Base-by-base conservation (phyloP, 2,113 vertebrate species). In the Vanacampus margaritifer region DNA sequence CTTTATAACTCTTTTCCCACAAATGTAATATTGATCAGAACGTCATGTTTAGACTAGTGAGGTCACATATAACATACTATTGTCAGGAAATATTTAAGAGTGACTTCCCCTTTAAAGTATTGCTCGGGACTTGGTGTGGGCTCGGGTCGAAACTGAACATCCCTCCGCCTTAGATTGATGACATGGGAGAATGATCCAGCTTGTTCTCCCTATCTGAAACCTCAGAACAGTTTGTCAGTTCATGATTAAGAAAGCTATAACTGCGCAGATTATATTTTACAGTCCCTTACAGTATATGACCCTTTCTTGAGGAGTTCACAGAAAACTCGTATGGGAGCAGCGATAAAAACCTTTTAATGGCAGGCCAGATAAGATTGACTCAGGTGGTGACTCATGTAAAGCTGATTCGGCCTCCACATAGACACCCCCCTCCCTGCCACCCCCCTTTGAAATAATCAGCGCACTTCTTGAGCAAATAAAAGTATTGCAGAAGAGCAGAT, bases 331-430 rank as follows among this genome's bases (percentile, higher is more conserved):
- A 91, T 89, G 85, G 72, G 76, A 64, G 75, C 82, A 64, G 81
- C 10, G 80, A 89, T 91, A 92, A 89, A 91, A 84, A 46, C 61
- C 2, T 54, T 90, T 92, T 92, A 92, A 91, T 92, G 87, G 83
- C 82, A 39, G 57, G 19, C 11, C 1, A 91, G 92, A 93, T 93
- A 93, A 93, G 91, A 93, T 93, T 89, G 79, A 17, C 76, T 61
- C 53, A 43, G 28, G 59, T 17, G 68, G 74, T 91, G 91, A 92
- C 78, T 92, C 90, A 92, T 81, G 81, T 72, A 19, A 71, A 74
- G 69, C 66, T 73, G 83, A 85, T 81, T 84, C 69, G 51, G 61
- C 35, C 60, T 60, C 66, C 67, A 51, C 48, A 21, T 51, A 17
- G 45, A 17, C 45, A 5, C 14, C 48, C 36, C 24, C 58, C 7